phyloP scores from a whole-genome alignment of 64 coral and sea anemone species.

The Pocillopora verrucosa region DNA sequence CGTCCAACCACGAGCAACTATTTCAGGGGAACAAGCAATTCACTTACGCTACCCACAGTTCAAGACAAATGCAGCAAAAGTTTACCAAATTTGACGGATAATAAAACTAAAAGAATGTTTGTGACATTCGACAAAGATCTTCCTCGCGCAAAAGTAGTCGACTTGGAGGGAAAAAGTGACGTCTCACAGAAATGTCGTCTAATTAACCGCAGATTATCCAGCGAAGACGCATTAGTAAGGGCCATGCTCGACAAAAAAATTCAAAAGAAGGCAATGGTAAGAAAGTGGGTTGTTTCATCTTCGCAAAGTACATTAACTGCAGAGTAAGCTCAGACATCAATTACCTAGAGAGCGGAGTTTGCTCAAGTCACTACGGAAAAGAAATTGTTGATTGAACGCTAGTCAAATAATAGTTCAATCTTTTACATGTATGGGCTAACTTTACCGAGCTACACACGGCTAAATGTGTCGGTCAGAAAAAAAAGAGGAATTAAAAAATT shows the following conservation, averaged over 20 bases:
- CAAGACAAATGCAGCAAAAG: slow-evolving; percentile 11
- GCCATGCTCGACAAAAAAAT: slow-evolving; percentile 15
- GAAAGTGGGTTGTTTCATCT: slow-evolving; percentile 17
- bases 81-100: slow-evolving; percentile 5
- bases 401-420: too few relatives aligned
- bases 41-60: not conserved
- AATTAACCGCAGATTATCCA: slow-evolving; percentile 17
- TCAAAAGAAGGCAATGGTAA: slow-evolving; percentile 6
- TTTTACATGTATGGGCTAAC: too few relatives aligned
- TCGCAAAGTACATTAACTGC: not conserved
- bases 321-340: not conserved
- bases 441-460: too few relatives aligned
- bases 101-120: slow-evolving; percentile 32
- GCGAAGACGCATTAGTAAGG: not conserved
- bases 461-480: too few relatives aligned
- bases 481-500: too few relatives aligned
- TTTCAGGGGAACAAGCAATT: not conserved
- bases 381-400: too few relatives aligned
- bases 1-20: not conserved
- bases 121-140: slow-evolving; percentile 16
- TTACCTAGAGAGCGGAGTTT: not conserved
- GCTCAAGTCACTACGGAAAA: too few relatives aligned
- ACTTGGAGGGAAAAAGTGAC: slow-evolving; percentile 1
- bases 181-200: slow-evolving; percentile 8
- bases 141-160: slow-evolving; percentile 5